phyloP scores from a whole-genome alignment of 2,888 invertebrate species.

The Parthenolecanium corni region DNA sequence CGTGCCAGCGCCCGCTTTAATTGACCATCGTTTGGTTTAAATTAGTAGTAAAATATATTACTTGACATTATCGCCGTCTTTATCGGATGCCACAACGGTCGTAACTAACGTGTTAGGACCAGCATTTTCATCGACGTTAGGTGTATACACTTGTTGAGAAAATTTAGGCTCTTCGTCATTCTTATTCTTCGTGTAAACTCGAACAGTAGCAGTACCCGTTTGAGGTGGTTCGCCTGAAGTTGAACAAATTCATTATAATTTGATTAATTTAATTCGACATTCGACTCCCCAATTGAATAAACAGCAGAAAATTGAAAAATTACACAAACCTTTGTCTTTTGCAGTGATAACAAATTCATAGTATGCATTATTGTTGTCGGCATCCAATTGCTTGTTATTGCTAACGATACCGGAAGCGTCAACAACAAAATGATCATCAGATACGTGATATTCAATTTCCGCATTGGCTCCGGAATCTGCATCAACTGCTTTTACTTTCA shows the following conservation, averaged over 20 bases:
- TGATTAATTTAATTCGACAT: not conserved
- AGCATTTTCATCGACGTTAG: conserved; percentile 91
- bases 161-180: conserved; percentile 96
- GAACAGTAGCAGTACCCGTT: conserved; percentile 84
- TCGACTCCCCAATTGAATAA: not conserved
- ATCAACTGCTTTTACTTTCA: conserved; percentile 91
- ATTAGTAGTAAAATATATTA: conserved; percentile 41
- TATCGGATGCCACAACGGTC: conserved; percentile 92
- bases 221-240: conserved; percentile 68
- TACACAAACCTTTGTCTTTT: conserved; percentile 63
- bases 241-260: not conserved
- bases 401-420: conserved; percentile 86
- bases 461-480: conserved; percentile 90
- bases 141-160: conserved; percentile 90
- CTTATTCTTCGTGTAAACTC: conserved; percentile 94
- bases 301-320: not conserved
- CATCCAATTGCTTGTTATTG: conserved; percentile 76
- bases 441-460: conserved; percentile 81
- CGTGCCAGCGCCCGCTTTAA: too few species aligned
- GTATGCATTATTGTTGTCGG: conserved; percentile 92
- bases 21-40: too few species aligned
- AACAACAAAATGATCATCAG: conserved; percentile 89
- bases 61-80: conserved; percentile 91
- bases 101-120: conserved; percentile 91
- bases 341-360: conserved; percentile 91